Evolutionary conservation across 2,797 vertebrate species (phyloP).

Genomic region (Ispidina lecontei): DNA sequence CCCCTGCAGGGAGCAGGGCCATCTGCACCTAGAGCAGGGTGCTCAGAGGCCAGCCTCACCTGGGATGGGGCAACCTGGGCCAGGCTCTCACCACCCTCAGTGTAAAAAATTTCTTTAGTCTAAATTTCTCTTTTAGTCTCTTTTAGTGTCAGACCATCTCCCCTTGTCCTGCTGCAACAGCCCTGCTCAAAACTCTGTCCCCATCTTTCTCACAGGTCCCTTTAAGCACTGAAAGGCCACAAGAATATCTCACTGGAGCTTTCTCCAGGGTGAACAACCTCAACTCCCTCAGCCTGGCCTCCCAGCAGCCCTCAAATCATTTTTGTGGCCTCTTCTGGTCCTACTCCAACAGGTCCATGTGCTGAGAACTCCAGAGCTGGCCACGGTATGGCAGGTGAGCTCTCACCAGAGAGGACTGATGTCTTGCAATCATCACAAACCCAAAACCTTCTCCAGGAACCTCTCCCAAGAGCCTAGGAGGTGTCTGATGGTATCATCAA

Average conservation of each 20-base stretch:
- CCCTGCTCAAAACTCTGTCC: neutral
- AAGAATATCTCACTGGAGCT: neutral
- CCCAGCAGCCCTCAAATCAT: neutral
- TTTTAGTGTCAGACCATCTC: neutral
- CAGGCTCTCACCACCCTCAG: neutral
- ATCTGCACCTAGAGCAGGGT: neutral
- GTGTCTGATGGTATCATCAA: fast-evolving
- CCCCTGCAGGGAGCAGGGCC: neutral
- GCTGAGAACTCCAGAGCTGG: neutral
- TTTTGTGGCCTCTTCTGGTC: neutral
- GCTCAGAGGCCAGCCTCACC: neutral
- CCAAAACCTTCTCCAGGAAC: neutral
- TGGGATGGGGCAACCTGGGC: neutral
- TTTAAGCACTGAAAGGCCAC: neutral
- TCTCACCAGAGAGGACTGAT: neutral
- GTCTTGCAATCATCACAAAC: neutral
- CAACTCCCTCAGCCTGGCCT: neutral
- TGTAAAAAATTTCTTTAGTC: neutral
- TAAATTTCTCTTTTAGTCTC: neutral
- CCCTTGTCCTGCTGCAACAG: neutral
- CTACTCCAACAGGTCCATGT: neutral
- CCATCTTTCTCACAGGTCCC: neutral
- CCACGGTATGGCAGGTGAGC: neutral
- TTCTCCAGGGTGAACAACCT: neutral
- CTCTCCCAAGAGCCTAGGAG: neutral